Percentiles rank a stretch among this genome's conserved stretches.
Evolutionary conservation across 2,113 vertebrate genomes (phyloP).

Genomic region (Oryzias melastigma): DNA sequence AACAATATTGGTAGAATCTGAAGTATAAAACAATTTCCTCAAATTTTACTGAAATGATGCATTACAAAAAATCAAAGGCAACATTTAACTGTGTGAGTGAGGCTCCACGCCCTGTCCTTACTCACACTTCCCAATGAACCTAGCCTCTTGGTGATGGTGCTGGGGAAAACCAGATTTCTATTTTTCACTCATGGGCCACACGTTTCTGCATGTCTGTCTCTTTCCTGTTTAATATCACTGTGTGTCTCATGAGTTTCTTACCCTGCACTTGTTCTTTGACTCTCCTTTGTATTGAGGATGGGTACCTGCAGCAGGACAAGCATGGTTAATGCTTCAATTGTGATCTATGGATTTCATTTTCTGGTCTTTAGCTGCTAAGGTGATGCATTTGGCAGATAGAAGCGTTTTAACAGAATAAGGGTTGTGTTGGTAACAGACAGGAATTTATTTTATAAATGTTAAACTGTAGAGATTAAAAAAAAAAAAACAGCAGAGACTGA

Average conservation of each 20-base stretch:
- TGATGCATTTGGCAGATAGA: conserved; percentile 8
- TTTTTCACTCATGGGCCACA: background rate
- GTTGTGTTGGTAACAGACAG: too few relatives aligned
- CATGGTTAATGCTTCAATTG: conserved; percentile 50
- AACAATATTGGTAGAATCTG: too few relatives aligned
- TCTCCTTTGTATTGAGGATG: conserved; percentile 72
- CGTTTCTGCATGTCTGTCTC: conserved; percentile 50
- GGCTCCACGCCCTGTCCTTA: conserved; percentile 27
- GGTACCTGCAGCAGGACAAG: conserved; percentile 29
- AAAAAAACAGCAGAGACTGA: too few relatives aligned
- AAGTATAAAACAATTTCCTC: too few relatives aligned
- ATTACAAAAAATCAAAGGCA: too few relatives aligned
- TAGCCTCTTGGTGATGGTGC: too few relatives aligned
- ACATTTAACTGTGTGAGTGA: conserved; percentile 1
- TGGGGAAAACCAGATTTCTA: background rate
- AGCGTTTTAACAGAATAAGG: background rate
- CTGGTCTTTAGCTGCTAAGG: conserved; percentile 54
- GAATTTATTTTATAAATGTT: too few relatives aligned
- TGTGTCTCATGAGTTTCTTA: conserved; percentile 15
- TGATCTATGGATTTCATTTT: conserved; percentile 43
- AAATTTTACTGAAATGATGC: too few relatives aligned
- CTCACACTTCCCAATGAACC: background rate
- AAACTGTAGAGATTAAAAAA: too few relatives aligned
- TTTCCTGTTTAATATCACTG: conserved; percentile 25
- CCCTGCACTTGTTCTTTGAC: conserved; percentile 3